phyloP scores from a whole-genome alignment of 2,888 invertebrate genomes.

The Candidula unifasciata region DNA sequence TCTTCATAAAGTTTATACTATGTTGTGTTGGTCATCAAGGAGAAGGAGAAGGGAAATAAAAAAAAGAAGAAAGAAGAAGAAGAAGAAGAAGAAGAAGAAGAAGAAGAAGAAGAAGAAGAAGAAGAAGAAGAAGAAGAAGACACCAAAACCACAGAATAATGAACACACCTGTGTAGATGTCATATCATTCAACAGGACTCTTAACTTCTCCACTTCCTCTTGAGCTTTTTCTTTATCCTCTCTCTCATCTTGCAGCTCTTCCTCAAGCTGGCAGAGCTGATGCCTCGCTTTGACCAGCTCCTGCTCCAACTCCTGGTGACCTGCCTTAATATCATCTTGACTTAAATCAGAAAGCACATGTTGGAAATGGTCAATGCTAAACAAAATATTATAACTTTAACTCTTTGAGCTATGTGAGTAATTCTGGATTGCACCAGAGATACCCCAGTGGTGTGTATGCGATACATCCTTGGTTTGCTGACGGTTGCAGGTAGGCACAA shows the following conservation, averaged over 20 bases:
- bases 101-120: neutral
- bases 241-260: slow-evolving; percentile 62
- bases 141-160: neutral
- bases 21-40: too few species aligned
- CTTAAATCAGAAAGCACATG: too few species aligned
- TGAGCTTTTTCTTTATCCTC: slow-evolving; percentile 61
- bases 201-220: slow-evolving; percentile 65
- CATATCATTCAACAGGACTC: slow-evolving; percentile 65
- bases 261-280: slow-evolving; percentile 63
- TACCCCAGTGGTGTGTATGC: too few species aligned
- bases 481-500: too few species aligned
- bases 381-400: too few species aligned
- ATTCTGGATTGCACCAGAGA: too few species aligned
- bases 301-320: slow-evolving; percentile 49
- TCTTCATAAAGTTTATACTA: too few species aligned
- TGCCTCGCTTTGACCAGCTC: slow-evolving; percentile 59
- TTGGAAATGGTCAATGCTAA: neutral
- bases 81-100: slow-evolving; percentile 18
- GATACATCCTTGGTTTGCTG: too few species aligned
- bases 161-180: slow-evolving; percentile 50
- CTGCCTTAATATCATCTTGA: neutral
- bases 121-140: neutral
- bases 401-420: too few species aligned
- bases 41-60: neutral
- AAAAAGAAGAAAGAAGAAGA: slow-evolving; percentile 10